Conservation (phyloP, 1,140 invertebrate genomes). For the Sitobion miscanthi region DNA sequence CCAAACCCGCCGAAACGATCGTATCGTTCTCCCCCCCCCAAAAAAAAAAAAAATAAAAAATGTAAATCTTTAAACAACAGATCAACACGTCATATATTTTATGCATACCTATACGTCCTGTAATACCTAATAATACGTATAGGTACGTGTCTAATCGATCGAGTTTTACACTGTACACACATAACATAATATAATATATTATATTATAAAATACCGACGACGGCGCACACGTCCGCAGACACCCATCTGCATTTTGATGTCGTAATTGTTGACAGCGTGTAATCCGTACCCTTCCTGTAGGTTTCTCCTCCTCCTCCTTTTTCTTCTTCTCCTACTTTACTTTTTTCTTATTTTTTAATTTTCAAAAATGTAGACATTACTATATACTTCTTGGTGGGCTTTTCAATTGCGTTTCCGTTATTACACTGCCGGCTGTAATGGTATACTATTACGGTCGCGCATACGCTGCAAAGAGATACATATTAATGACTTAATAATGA, state of each 20-base stretch:
- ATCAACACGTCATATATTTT: slow-evolving; percentile 3
- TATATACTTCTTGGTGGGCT: slow-evolving; percentile 35
- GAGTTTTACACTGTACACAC: neutral
- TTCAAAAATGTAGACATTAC: slow-evolving; percentile 32
- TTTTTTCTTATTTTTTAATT: neutral
- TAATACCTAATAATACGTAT: neutral
- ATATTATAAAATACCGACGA: neutral
- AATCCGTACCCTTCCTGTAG: neutral
- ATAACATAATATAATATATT: too few relatives aligned
- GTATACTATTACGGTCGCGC: neutral
- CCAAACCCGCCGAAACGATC: neutral
- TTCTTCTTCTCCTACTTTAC: neutral
- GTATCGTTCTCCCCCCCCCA: neutral
- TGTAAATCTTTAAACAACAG: neutral
- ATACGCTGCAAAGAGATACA: neutral
- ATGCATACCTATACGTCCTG: neutral
- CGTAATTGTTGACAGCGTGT: neutral
- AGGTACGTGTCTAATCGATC: neutral
- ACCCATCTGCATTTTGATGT: slow-evolving; percentile 22
- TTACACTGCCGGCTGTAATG: slow-evolving; percentile 16
- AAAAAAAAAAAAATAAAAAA: neutral
- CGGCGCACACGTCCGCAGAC: neutral
- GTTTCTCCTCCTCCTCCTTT: neutral
- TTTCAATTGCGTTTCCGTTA: slow-evolving; percentile 27
- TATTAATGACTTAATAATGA: slow-evolving; percentile 54